Conservation (phyloP, 2,113 vertebrate species). For the Anolis sagrei region DNA sequence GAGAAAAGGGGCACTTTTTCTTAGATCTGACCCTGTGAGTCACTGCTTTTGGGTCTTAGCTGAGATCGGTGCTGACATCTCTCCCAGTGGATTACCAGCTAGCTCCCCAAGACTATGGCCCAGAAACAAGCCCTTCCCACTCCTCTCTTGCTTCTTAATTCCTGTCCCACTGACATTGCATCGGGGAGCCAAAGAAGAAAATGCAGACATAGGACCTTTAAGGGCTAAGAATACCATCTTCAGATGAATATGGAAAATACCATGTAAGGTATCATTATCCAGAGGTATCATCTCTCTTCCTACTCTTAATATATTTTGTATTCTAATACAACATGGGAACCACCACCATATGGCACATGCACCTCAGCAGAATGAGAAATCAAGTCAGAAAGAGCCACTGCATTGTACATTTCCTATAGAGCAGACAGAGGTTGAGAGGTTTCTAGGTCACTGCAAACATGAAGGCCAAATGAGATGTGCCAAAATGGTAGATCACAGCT, state of each 20-base stretch:
- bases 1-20: neutral
- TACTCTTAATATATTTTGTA: neutral
- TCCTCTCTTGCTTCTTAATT: neutral
- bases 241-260: neutral
- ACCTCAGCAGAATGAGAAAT: slow-evolving; percentile 61
- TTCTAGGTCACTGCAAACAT: slow-evolving; percentile 72
- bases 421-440: slow-evolving; percentile 67
- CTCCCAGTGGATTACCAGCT: neutral
- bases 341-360: slow-evolving; percentile 59
- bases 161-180: no score
- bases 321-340: neutral
- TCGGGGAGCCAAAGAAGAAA: neutral
- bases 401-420: slow-evolving; percentile 66
- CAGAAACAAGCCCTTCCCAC: neutral
- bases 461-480: slow-evolving; percentile 63
- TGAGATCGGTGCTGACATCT: neutral
- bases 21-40: neutral
- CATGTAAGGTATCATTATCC: neutral
- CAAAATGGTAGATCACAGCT: slow-evolving; percentile 65
- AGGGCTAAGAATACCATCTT: neutral
- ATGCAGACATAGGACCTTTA: neutral
- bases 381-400: slow-evolving; percentile 63
- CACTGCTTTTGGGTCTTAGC: neutral
- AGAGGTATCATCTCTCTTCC: no score
- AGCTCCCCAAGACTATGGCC: neutral